Conservation (phyloP, 2,888 invertebrate genomes). For the Euzophera pinguis region DNA sequence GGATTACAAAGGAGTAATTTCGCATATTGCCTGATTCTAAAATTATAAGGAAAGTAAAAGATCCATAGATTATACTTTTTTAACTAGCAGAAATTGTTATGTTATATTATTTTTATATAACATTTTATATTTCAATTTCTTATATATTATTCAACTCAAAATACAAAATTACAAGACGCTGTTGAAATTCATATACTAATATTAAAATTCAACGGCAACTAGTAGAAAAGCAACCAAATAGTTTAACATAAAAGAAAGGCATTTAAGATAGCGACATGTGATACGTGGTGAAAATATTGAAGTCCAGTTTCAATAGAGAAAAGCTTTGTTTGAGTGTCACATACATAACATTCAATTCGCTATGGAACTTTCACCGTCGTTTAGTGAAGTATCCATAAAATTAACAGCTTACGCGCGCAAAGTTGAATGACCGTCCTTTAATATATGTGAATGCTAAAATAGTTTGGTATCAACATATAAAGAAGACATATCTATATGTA, state of each 20-base stretch:
- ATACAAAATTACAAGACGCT: too few species aligned
- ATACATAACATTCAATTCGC: slow-evolving; percentile 2
- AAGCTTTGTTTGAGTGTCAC: slow-evolving; percentile 3
- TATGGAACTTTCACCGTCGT: slow-evolving; percentile 1
- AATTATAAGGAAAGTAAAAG: too few species aligned
- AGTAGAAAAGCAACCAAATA: not conserved
- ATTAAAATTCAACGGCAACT: too few species aligned
- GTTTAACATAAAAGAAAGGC: not conserved
- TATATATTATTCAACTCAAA: too few species aligned
- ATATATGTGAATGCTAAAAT: not conserved
- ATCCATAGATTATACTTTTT: too few species aligned
- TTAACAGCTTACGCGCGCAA: not conserved
- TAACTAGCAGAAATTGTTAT: too few species aligned
- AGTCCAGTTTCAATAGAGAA: not conserved
- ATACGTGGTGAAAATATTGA: not conserved
- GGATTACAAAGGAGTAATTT: too few species aligned
- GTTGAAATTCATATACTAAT: too few species aligned
- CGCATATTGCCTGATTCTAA: too few species aligned
- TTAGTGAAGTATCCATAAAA: slow-evolving; percentile 1
- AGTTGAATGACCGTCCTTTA: not conserved
- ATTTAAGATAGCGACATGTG: not conserved
- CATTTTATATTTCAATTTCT: too few species aligned
- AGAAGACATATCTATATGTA: too few species aligned
- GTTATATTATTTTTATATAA: too few species aligned
- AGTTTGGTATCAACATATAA: not conserved